Evolutionary conservation across 2,797 vertebrate species (phyloP).

Genomic region (Pseudochromis fuscus): DNA sequence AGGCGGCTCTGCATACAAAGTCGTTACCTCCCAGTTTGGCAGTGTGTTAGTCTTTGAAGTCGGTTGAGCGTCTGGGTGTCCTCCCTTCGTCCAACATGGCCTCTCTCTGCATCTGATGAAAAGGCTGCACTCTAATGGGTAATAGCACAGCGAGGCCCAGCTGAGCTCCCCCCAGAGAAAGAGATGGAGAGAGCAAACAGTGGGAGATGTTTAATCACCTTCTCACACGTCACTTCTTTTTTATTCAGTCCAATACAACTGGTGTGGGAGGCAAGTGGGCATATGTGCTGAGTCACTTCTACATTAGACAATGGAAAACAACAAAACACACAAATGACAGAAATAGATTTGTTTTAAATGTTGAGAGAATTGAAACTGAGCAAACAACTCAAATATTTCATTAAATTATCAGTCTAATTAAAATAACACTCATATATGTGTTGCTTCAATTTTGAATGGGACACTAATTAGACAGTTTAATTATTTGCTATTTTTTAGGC

Average conservation of each 20-base stretch:
- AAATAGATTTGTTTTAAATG: conserved; percentile 11
- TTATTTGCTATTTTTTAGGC: neutral
- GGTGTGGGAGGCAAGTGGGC: conserved; percentile 50
- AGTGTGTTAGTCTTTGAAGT: conserved; percentile 64
- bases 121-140: conserved; percentile 47
- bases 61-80: conserved; percentile 42
- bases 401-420: neutral
- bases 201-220: conserved; percentile 58
- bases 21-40: conserved; percentile 39
- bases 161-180: conserved; percentile 45
- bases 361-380: neutral
- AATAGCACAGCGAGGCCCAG: conserved; percentile 42
- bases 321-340: neutral
- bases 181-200: conserved; percentile 14
- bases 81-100: conserved; percentile 51
- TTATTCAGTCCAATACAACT: conserved; percentile 26
- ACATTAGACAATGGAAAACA: conserved; percentile 18
- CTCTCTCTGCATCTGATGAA: conserved; percentile 63
- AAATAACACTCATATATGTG: neutral
- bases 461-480: conserved; percentile 1
- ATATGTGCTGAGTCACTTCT: conserved; percentile 34
- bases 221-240: conserved; percentile 37
- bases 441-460: neutral
- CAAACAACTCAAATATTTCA: conserved; percentile 5
- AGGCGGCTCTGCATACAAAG: conserved; percentile 48